These are phyloP conservation scores for Etheostoma cragini DNA, from an alignment of 2,113 vertebrate species.

Conservation along the genomic window DNA sequence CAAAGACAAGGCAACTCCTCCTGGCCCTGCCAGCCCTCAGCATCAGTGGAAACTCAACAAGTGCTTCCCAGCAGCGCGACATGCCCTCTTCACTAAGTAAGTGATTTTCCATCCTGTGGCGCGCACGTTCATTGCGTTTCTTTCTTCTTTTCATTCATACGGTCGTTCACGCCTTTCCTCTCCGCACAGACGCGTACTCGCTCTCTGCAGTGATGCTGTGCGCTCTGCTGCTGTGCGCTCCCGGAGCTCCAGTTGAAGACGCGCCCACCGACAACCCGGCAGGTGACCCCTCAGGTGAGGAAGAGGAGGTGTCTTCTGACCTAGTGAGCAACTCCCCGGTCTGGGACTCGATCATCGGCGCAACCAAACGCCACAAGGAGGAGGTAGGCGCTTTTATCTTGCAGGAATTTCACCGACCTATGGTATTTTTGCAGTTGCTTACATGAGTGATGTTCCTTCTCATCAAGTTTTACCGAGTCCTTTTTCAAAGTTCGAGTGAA, in stretches of 20 bases:
- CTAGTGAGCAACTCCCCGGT: not conserved
- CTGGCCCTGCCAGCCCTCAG: conserved; percentile 9
- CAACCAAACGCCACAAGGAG: conserved; percentile 16
- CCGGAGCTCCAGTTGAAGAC: not conserved
- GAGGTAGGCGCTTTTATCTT: conserved; percentile 56
- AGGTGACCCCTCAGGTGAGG: conserved; percentile 72
- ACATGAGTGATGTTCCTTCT: not conserved
- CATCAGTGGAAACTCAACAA: conserved; percentile 42
- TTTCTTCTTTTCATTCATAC: conserved; percentile 54
- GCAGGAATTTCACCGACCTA: fast-evolving
- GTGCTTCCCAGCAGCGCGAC: conserved; percentile 41
- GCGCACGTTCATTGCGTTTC: not conserved
- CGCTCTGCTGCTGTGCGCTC: conserved; percentile 1
- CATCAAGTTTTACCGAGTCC: not conserved
- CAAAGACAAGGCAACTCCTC: conserved; percentile 26
- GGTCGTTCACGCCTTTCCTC: conserved; percentile 11
- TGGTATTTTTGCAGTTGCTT: not conserved
- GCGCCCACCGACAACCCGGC: not conserved
- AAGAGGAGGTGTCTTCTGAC: not conserved
- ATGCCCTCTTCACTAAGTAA: conserved; percentile 64
- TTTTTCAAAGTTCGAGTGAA: not conserved
- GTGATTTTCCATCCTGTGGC: conserved; percentile 31
- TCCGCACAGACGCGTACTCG: conserved; percentile 41
- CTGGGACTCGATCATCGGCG: conserved; percentile 33
- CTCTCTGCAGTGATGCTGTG: conserved; percentile 45